Evolutionary conservation across 2,888 invertebrate genomes (phyloP), one percentile per base, ranked within the genome.

Genomic region (Baronia brevicornis): DNA sequence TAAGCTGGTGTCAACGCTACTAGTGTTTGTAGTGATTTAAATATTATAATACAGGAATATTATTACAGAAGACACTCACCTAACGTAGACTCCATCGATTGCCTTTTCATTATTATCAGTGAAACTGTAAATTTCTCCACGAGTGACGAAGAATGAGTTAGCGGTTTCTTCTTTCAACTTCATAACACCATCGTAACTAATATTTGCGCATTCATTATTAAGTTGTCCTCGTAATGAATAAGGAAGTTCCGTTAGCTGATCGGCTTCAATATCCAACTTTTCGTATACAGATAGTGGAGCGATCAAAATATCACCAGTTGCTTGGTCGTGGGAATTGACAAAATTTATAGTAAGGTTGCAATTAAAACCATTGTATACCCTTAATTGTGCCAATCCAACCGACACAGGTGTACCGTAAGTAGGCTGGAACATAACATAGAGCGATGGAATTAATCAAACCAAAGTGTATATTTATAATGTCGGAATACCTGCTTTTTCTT

Each of bases 321-420:
- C 40, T 28, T 65, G 64, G 1, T 41, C 20, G 4, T 37, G 28
- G 5, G 36, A 27, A 34, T 46, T 38, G 11, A 27, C 29, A 2
- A 48, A 19, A 31, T 37, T 54, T 9, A 88, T 60, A 0, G 73
- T 69, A 37, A 87, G 82, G 35, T 79, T 70, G 48, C 90, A 90
- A 14, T 85, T 70, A 50, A 84, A 82, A 3, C 88, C 88, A 46
- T 94, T 93, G 65, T 90, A 93, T 3, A 94, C 67, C 43, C 93
- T 82, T 8, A 93, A 43, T 50, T 93, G 92, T 0, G 87, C 87
- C 11, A 85, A 55, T 1, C 88, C 88, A 3, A 61, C 49, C 4
- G 80, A 51, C 5, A 93, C 90, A 6, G 89, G 82, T 1, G 75
- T 80, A 18, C 79, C 79, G 33, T 90, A 89, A 0, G 89, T 87